A percentile compares a stretch with the other conserved stretches of the same genome.
These are phyloP conservation scores for Megaptera novaeangliae DNA, from an alignment of 2,113 vertebrate species.

Conservation along the genomic window DNA sequence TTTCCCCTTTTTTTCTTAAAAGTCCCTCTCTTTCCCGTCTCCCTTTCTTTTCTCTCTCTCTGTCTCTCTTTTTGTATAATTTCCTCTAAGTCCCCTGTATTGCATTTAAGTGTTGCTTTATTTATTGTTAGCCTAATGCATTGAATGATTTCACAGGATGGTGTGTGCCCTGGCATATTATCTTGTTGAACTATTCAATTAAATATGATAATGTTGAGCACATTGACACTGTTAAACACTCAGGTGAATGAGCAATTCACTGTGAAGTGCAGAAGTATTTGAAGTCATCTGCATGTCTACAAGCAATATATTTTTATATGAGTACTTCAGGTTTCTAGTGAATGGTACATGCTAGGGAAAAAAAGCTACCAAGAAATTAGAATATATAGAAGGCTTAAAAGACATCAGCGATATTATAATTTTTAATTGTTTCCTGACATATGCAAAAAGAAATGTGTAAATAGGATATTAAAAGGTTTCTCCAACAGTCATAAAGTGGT, in stretches of 20 bases:
- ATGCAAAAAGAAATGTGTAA: background rate
- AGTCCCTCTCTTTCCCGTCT: constrained; percentile 29
- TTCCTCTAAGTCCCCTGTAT: constrained; percentile 64
- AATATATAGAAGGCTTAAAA: constrained; percentile 4
- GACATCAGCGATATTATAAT: background rate
- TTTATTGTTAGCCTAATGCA: constrained; percentile 79
- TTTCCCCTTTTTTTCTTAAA: background rate
- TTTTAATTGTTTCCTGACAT: constrained; percentile 2
- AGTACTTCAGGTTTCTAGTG: constrained; percentile 70
- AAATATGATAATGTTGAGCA: constrained; percentile 86
- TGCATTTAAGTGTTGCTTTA: constrained; percentile 77
- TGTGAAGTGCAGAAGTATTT: constrained; percentile 84
- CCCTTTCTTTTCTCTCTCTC: background rate
- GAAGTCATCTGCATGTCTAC: constrained; percentile 79
- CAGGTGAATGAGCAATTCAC: constrained; percentile 87
- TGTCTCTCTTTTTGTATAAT: constrained; percentile 44
- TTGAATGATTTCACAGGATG: constrained; percentile 70
- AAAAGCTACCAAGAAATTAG: background rate
- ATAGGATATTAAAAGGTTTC: background rate
- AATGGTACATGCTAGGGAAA: constrained; percentile 34
- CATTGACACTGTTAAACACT: constrained; percentile 84
- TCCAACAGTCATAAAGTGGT: background rate
- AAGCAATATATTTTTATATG: constrained; percentile 78
- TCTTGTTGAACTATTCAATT: constrained; percentile 87
- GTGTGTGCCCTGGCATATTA: constrained; percentile 81